Evolutionary conservation across 2,113 vertebrate species (phyloP), one percentile per base, ranked within the genome.

Genomic region (Calcarius ornatus): DNA sequence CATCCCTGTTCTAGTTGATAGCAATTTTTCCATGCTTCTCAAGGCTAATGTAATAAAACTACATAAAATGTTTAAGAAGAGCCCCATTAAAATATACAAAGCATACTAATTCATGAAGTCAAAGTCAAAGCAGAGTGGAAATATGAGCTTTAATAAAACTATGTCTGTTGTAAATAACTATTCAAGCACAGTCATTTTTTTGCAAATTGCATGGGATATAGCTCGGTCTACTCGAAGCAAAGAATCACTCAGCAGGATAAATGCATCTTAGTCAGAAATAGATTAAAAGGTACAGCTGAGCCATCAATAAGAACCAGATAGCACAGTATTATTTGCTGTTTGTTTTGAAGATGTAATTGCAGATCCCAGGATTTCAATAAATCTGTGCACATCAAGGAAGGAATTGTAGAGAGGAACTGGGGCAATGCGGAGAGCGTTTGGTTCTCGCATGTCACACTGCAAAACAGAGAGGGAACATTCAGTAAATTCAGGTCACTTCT

Each of bases 341-440:
- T 93, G 82, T 94, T 97, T 92, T 92, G 65, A 75, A 96, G 97
- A 94, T 56, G 95, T 47, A 70, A 99, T 97, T 59, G 98, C 97
- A 81, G 97, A 96, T 93, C 92, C 94, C 70, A 99, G 97, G 10
- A 97, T 90, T 61, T 90, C 82, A 76, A 99, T 85, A 94, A 99
- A 99, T 93, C 97, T 98, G 92, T 99, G 98, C 53, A 99, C 98
- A 57, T 99, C 99, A 17, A 38, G 96, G 97, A 99, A 99, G 81
- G 99, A 98, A 98, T 99, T 99, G 98, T 99, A 99, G 88, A 99
- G 99, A 87, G 99, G 99, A 92, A 98, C 98, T 10, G 99, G 99
- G 80, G 99, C 98, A 15, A 99, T 22, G 0, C 99, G 98, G 65
- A 99, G 97, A 63, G 99, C 98, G 1, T 98, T 95, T 59, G 99